These are phyloP conservation scores for Potamilus streckersoni DNA, from an alignment of 1,140 invertebrate genomes.

Conservation along the genomic window DNA sequence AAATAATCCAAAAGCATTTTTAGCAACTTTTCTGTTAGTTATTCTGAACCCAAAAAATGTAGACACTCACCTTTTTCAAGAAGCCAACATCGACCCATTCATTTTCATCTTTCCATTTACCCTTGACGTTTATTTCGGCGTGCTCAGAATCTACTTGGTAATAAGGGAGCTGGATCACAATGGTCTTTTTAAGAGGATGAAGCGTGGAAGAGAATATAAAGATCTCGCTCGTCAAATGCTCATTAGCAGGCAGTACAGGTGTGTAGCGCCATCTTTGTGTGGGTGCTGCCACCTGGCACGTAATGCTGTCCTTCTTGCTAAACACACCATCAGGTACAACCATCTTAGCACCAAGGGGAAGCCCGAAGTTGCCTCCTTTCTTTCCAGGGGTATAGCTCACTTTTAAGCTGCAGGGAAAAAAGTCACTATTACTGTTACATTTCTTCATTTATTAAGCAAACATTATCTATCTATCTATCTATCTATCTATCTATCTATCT, in stretches of 20 bases:
- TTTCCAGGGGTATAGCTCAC: constrained; percentile 45
- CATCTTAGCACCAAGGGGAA: constrained; percentile 52
- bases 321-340: constrained; percentile 48
- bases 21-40: not conserved
- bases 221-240: constrained; percentile 54
- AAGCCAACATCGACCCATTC: constrained; percentile 58
- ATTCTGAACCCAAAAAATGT: not conserved
- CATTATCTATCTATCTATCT: no score
- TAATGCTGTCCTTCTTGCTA: constrained; percentile 52
- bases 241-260: constrained; percentile 39
- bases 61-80: constrained; percentile 42
- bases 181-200: constrained; percentile 43
- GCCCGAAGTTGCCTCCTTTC: constrained; percentile 52
- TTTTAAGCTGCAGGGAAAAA: constrained; percentile 41
- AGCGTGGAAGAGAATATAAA: constrained; percentile 40
- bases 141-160: constrained; percentile 42
- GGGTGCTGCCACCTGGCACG: constrained; percentile 49
- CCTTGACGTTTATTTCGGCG: constrained; percentile 56
- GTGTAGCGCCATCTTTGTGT: constrained; percentile 47
- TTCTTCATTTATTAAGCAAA: no score
- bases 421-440: no score
- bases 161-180: constrained; percentile 52
- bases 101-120: constrained; percentile 50
- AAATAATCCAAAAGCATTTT: no score
- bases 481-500: no score